Percentiles rank a stretch among this genome's conserved stretches.
Evolutionary conservation across 2,888 invertebrate genomes (phyloP).

Genomic region (Loripinus fragilis): DNA sequence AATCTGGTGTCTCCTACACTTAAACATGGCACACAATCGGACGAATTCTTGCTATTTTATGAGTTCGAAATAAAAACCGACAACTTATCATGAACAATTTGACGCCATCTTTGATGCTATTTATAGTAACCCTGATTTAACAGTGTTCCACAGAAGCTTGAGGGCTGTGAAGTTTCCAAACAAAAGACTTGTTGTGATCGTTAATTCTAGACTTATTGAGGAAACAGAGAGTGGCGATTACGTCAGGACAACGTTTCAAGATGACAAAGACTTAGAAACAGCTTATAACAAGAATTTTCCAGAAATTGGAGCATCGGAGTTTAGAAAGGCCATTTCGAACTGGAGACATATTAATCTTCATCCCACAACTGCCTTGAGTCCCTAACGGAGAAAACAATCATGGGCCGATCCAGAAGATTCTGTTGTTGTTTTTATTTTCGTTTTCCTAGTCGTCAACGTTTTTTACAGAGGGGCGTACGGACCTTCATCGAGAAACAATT

Average conservation of each 20-base stretch:
- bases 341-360: no score
- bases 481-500: no score
- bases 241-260: background rate
- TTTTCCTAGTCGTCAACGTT: no score
- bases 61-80: background rate
- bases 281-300: background rate
- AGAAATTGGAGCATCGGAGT: background rate
- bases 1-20: background rate
- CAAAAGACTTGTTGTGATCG: background rate
- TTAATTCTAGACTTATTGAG: background rate
- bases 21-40: background rate
- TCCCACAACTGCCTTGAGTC: no score
- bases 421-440: no score
- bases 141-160: background rate
- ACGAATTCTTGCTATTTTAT: background rate
- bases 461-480: no score
- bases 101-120: background rate
- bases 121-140: background rate
- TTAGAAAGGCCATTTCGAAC: background rate
- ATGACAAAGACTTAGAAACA: background rate
- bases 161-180: background rate
- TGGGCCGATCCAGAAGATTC: no score
- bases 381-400: no score
- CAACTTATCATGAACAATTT: background rate
- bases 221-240: background rate